Conservation (phyloP, 2,113 vertebrate genomes). For the Plotosus lineatus region DNA sequence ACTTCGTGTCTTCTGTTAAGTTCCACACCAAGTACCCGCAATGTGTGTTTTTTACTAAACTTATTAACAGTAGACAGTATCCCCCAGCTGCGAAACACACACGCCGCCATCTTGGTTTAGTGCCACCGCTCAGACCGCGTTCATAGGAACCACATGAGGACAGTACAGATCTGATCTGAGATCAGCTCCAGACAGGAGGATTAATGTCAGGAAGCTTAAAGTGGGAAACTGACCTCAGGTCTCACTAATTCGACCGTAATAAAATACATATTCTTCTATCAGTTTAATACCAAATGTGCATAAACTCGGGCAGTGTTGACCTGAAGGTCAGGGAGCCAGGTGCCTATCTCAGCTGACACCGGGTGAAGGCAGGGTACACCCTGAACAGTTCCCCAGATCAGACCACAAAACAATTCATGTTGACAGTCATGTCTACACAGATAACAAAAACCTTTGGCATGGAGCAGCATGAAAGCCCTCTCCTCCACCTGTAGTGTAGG, state of each 20-base stretch:
- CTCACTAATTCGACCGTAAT: no score
- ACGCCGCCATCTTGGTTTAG: constrained; percentile 60
- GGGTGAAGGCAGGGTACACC: no score
- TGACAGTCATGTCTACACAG: no score
- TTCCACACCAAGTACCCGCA: constrained; percentile 42
- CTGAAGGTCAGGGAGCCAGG: no score
- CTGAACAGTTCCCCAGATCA: no score
- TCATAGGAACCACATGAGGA: not conserved
- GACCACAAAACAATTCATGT: no score
- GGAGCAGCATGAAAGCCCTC: no score
- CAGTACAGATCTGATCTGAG: not conserved
- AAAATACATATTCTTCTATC: not conserved
- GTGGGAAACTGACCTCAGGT: not conserved
- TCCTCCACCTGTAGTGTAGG: no score
- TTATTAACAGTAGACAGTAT: constrained; percentile 50
- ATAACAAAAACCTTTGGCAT: no score
- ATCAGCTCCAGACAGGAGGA: not conserved
- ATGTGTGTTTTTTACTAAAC: constrained; percentile 40
- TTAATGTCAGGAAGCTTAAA: not conserved
- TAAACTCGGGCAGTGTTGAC: no score
- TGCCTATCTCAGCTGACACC: no score
- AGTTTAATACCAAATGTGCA: not conserved
- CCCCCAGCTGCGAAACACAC: constrained; percentile 51
- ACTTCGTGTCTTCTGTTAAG: constrained; percentile 43
- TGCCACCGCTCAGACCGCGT: not conserved